Base-by-base conservation (phyloP, 2,888 invertebrate species). In the Disparrhopalites patrizii region DNA sequence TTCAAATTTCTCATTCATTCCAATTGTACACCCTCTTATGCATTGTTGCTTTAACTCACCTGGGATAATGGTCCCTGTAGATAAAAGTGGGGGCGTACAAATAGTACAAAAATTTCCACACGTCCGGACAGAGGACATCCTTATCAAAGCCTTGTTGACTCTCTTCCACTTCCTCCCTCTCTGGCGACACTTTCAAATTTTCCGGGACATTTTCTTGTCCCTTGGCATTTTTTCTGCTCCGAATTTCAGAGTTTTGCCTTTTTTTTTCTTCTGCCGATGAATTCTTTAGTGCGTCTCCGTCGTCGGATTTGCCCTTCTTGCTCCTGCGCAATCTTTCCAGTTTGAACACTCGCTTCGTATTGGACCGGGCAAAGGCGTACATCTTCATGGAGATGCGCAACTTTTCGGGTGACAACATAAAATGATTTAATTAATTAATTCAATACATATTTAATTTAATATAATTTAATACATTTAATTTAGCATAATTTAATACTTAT, bases 11-110 rank as follows among this genome's bases (percentile, higher is more conserved):
- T 7, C 23, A 7, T 51, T 51, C 8, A n/a, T n/a, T 36, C 8
- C 8, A 10, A 18, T 3, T 51, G 20, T 23, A 25, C 5, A 25
- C 56, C 33, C n/a, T 18, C 23, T 31, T 7, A 33, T 30, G 4
- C 7, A 20, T 55, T 15, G 7, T 27, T 7, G 31, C 3, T 18
- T 18, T 30, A 55, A 13, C 15, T 76, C 81, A 87, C 90, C 90
- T 85, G 27, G 94, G 94, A 81, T 95, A 95, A 68, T 82, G 81
- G 76, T 93, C 91, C 73, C 89, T 83, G 79, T 91, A 92, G 15
- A 92, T 81, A 0, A 94, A 82, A 0, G 93, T 93, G 2, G 94
- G 94, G 0, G 88, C 91, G 78, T 93, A 93, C 56, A 92, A 80
- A 78, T 90, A 95, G 78, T 92, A 94, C 0, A 91, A 73, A 78